These are phyloP conservation scores for Thinocorus orbignyianus DNA, from an alignment of 2,113 vertebrate species.

Conservation along the genomic window DNA sequence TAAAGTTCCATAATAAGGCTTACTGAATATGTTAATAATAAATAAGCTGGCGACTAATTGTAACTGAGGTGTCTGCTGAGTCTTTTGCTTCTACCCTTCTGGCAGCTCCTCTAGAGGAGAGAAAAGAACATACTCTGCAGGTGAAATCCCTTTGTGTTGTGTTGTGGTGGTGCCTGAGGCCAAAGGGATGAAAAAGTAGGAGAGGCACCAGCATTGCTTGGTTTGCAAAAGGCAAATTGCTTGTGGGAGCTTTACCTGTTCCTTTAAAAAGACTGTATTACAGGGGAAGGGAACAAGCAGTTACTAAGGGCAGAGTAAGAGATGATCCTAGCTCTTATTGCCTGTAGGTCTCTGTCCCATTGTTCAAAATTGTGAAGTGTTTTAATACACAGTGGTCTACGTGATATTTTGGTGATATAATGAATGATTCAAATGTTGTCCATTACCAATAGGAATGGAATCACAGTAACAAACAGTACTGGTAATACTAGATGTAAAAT, in stretches of 20 bases:
- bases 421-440: background rate
- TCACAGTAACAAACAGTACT: background rate
- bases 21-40: background rate
- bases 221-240: background rate
- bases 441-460: background rate
- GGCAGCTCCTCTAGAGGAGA: background rate
- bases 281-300: background rate
- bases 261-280: background rate
- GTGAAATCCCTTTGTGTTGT: background rate
- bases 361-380: background rate
- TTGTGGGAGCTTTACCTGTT: accelerated
- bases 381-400: background rate
- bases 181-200: background rate
- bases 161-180: background rate
- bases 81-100: background rate
- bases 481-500: background rate
- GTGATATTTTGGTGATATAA: background rate
- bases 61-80: background rate
- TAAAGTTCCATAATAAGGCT: background rate
- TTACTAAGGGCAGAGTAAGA: background rate
- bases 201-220: background rate
- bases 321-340: background rate
- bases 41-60: background rate
- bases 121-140: background rate
- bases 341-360: background rate